Conservation (phyloP, 2,113 vertebrate genomes). For the Rhinopithecus roxellana region DNA sequence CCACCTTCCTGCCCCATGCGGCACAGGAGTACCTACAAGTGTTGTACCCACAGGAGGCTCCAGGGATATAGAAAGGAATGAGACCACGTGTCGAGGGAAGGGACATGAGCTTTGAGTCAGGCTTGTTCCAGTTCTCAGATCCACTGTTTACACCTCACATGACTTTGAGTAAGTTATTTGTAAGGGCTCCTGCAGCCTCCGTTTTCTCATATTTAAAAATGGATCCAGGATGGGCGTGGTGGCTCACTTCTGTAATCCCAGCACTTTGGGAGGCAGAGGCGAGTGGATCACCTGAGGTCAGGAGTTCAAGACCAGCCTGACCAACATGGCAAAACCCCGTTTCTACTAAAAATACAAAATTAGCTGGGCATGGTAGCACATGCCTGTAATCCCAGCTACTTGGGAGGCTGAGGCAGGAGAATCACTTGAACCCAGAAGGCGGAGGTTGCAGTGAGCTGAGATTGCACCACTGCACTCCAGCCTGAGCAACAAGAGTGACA, state of each 20-base stretch:
- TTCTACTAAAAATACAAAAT: neutral
- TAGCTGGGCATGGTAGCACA: neutral
- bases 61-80: too few relatives aligned
- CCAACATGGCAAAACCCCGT: neutral
- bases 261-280: neutral
- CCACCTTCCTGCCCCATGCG: neutral
- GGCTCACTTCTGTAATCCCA: neutral
- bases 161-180: neutral
- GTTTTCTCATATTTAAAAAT: neutral
- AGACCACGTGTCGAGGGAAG: neutral
- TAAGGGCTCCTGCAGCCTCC: neutral
- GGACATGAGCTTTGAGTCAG: neutral
- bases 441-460: too few relatives aligned
- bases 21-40: neutral
- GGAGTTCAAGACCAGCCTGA: neutral
- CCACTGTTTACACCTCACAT: neutral
- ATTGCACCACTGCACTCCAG: neutral
- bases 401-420: neutral
- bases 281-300: neutral
- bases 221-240: neutral
- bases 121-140: rapidly evolving
- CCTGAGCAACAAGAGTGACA: neutral
- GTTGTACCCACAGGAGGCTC: neutral
- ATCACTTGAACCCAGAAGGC: too few relatives aligned
- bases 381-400: neutral